A percentile compares a stretch with the other conserved stretches of the same genome.
phyloP scores from a whole-genome alignment of 2,888 invertebrate genomes.

The Campoplex capitator region DNA sequence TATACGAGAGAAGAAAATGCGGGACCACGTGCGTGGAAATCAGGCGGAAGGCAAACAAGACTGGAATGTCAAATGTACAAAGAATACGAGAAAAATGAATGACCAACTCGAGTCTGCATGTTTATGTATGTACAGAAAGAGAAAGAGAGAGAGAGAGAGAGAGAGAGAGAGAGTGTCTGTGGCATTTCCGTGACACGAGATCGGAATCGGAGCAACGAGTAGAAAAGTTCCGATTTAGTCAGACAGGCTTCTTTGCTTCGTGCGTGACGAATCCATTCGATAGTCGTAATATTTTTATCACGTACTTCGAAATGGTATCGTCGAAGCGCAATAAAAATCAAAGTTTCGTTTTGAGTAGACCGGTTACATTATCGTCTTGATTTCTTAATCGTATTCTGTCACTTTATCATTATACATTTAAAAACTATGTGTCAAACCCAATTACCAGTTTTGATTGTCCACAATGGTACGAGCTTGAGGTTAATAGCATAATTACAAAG shows the following conservation, averaged over 20 bases:
- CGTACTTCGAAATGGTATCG: constrained; percentile 29
- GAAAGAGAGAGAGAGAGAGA: constrained; percentile 19
- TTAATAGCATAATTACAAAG: constrained; percentile 6
- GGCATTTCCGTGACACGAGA: constrained; percentile 48
- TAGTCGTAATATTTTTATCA: constrained; percentile 6
- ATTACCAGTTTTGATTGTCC: no score
- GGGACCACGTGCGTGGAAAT: constrained; percentile 60
- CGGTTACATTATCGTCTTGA: background rate
- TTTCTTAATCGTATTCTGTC: background rate
- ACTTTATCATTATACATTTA: background rate
- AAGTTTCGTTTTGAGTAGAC: no score
- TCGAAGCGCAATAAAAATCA: background rate
- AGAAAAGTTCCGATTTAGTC: constrained; percentile 58
- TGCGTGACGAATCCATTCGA: background rate
- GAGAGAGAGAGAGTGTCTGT: constrained; percentile 35
- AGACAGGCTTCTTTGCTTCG: constrained; percentile 38
- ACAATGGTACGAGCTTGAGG: background rate
- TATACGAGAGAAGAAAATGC: constrained; percentile 19
- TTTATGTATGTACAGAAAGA: background rate
- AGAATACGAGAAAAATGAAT: constrained; percentile 28
- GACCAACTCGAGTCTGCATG: background rate
- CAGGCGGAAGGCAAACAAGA: constrained; percentile 58
- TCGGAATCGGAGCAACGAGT: constrained; percentile 60
- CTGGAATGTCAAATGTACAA: constrained; percentile 51
- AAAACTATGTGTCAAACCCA: background rate